Percentiles rank a stretch among this genome's conserved stretches.
phyloP scores from a whole-genome alignment of 2,888 invertebrate species.

The Eurytoma californica region DNA sequence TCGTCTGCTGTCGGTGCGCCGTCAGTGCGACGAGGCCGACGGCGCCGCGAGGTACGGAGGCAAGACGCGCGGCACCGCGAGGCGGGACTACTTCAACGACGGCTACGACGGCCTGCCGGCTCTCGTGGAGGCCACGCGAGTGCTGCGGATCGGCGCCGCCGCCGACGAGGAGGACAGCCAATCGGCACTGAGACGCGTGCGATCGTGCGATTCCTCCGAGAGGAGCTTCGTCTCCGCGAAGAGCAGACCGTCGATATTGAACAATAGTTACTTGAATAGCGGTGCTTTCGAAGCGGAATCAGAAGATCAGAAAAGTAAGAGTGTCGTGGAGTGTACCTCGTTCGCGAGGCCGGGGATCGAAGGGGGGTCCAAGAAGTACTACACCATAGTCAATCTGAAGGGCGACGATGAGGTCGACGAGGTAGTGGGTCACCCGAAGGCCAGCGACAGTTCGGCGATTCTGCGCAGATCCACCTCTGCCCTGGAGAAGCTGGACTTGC shows the following conservation, averaged over 20 bases:
- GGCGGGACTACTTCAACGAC: slow-evolving; percentile 53
- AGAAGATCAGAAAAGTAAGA: slow-evolving; percentile 33
- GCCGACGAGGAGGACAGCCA: not conserved
- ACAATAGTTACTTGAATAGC: slow-evolving; percentile 5
- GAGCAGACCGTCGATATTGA: slow-evolving; percentile 10
- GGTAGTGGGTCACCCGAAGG: slow-evolving; percentile 34
- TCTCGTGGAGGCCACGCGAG: slow-evolving; percentile 53
- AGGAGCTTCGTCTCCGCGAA: slow-evolving; percentile 2
- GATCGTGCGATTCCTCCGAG: slow-evolving; percentile 35
- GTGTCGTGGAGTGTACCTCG: slow-evolving; percentile 42
- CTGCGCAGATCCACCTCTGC: slow-evolving; percentile 29
- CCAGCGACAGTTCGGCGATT: slow-evolving; percentile 1
- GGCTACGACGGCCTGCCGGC: slow-evolving; percentile 53
- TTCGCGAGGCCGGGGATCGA: slow-evolving; percentile 23
- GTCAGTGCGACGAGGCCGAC: slow-evolving; percentile 64
- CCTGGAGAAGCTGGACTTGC: slow-evolving; percentile 38
- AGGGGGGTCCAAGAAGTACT: slow-evolving; percentile 40
- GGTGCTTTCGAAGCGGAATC: slow-evolving; percentile 32
- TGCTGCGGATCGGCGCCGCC: slow-evolving; percentile 34
- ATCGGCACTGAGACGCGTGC: slow-evolving; percentile 31
- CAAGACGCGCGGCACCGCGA: not conserved
- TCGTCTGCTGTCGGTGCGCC: slow-evolving; percentile 67
- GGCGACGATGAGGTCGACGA: not conserved
- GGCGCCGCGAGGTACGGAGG: slow-evolving; percentile 33
- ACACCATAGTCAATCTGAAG: slow-evolving; percentile 52